phyloP scores from a whole-genome alignment of 2,888 invertebrate genomes.

The Lepidocyrtinus sp. region DNA sequence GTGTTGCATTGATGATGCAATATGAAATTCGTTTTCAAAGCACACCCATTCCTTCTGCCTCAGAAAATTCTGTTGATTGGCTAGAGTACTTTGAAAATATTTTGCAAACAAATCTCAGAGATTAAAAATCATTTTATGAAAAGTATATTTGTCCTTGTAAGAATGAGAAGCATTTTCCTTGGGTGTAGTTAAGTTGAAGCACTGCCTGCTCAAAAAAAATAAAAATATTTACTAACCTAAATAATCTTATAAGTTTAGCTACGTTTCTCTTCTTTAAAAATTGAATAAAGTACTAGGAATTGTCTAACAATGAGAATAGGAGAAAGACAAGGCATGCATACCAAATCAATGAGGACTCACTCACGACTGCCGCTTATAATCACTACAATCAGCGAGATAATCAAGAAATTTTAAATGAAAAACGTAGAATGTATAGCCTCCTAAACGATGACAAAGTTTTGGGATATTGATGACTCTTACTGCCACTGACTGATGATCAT shows the following conservation, averaged over 20 bases:
- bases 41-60: no score
- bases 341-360: conserved; percentile 44
- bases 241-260: no score
- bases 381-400: conserved; percentile 49
- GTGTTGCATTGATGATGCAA: no score
- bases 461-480: neutral
- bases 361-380: conserved; percentile 33
- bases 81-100: no score
- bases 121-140: no score
- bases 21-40: no score
- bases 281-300: neutral
- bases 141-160: no score
- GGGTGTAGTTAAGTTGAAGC: neutral
- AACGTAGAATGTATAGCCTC: neutral
- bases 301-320: neutral
- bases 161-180: no score
- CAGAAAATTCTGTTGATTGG: no score
- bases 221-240: neutral
- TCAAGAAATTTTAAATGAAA: conserved; percentile 37
- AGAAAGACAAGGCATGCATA: conserved; percentile 26
- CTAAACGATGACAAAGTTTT: no score
- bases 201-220: neutral
- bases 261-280: no score
- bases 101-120: no score
- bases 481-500: neutral